Conservation (phyloP, 2,888 invertebrate genomes). For the Parelbella ahira region DNA sequence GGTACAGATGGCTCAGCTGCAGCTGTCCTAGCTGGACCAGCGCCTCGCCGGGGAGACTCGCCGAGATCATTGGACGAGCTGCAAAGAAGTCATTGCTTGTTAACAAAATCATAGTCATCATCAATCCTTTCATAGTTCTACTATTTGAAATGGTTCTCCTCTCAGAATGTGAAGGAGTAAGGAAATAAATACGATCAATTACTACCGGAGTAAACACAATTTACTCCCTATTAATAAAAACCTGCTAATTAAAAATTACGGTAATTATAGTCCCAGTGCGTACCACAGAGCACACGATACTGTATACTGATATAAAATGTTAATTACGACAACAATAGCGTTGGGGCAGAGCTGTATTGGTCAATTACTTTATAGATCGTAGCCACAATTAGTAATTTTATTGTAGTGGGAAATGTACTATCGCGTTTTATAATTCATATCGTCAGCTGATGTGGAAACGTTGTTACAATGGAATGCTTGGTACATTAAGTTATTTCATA, state of each 20-base stretch:
- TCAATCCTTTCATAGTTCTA: too few species aligned
- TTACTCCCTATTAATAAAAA: too few species aligned
- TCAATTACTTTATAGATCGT: constrained; percentile 9
- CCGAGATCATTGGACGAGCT: constrained; percentile 85
- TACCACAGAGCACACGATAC: too few species aligned
- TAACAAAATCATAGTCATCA: neutral
- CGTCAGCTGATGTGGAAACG: constrained; percentile 8
- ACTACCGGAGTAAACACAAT: too few species aligned
- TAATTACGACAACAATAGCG: constrained; percentile 14
- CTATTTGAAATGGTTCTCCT: too few species aligned
- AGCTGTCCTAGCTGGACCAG: constrained; percentile 78
- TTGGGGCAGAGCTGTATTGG: constrained; percentile 8
- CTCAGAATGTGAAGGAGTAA: too few species aligned
- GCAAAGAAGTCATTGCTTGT: constrained; percentile 38
- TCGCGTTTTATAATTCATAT: constrained; percentile 12
- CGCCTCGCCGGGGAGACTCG: constrained; percentile 84
- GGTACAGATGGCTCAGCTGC: constrained; percentile 80
- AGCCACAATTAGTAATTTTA: neutral
- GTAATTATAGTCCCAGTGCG: too few species aligned
- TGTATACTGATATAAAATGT: too few species aligned
- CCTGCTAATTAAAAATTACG: too few species aligned
- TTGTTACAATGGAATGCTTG: constrained; percentile 10
- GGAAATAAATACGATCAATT: too few species aligned
- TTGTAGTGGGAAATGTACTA: constrained; percentile 8
- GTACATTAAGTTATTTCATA: constrained; percentile 6